Evolutionary conservation across 2,113 vertebrate genomes (phyloP), one percentile per base, ranked within the genome.

Genomic region (Trichechus manatus): DNA sequence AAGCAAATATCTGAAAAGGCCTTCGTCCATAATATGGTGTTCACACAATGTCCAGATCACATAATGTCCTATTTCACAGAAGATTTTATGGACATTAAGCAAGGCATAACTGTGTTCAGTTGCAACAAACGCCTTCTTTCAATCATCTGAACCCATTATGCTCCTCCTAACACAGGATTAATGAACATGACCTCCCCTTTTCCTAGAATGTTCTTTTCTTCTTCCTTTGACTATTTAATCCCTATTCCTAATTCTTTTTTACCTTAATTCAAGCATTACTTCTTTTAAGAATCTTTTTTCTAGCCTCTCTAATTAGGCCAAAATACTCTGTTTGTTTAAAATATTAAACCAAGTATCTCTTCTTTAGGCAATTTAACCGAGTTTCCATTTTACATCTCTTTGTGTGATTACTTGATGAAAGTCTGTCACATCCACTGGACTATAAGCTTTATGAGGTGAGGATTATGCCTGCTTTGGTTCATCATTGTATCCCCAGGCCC

Each of bases 401-500:
- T 68, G 2, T 23, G 31, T 53, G 74, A 39, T 11, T 80, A 22
- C 25, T 31, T 39, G 20, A 22, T 81, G 4, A 15, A 66, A 6
- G 19, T 33, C 3, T 74, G 14, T 3, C 15, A 31, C 2, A 23
- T 1, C 23, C n/a, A 19, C 0, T 47, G 29, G 31, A 2, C 10
- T 75, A 4, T 15, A 23, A 85, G 4, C 3, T 59, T 92, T 19
- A 29, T 3, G 23, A 23, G 77, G 23, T 74, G 8, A 29, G 4
- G 5, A 10, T 23, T 33, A 19, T 14, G 1, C 0, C n/a, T 74
- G 22, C 13, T 31, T 50, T 72, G 47, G 2, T 39, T 64, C 9
- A 66, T 2, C 39, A 2, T 63, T 80, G 19, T 3, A 25, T 13
- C 17, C 3, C n/a, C 4, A 33, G 31, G 14, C 4, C 23, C 15